Evolutionary conservation across 1,140 invertebrate genomes (phyloP), one percentile per base, ranked within the genome.

Genomic region (Micrasema longulum): DNA sequence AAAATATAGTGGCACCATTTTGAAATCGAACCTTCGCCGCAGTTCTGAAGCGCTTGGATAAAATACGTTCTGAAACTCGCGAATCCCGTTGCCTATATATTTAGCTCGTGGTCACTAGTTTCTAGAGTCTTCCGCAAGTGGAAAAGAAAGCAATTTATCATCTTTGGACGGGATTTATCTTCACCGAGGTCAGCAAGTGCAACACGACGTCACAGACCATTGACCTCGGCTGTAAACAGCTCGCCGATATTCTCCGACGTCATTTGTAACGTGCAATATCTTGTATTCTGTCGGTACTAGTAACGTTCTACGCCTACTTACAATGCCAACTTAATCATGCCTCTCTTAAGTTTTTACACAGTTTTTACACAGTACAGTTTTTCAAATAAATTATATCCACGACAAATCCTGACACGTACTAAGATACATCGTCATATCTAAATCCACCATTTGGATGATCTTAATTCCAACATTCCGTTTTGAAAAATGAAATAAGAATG

Each of bases 121-220:
- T 7, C 26, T 31, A 53, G 50, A 53, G 18, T 53, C 35, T 41
- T 60, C 55, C 55, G 55, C 31, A 38, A 60, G 53, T 38, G 53
- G 14, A 38, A 60, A 60, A 60, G 53, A 60, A 60, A 60, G 36
- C 35, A 31, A 41, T 60, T 60, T 60, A 60, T 60, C 55, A 60
- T 60, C 55, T 60, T 60, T 35, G 55, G 55, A 38, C 55, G 31
- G 36, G 16, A 14, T 60, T 60, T 60, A 60, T 60, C 55, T 60
- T 22, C 55, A 14, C 6, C 35, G 55, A 60, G 55, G 55, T 60
- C 55, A 35, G 55, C 35, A 60, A 60, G 55, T 60, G 55, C 55
- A 60, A 38, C 55, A 60, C 36, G 55, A 60, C 55, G 35, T 38
- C 55, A 60, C 55, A 16, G 55, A 22, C 35, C 55, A 22, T 38